Base-by-base conservation (phyloP, 2,113 vertebrate genomes). In the Tretioscincus oriximinensis region DNA sequence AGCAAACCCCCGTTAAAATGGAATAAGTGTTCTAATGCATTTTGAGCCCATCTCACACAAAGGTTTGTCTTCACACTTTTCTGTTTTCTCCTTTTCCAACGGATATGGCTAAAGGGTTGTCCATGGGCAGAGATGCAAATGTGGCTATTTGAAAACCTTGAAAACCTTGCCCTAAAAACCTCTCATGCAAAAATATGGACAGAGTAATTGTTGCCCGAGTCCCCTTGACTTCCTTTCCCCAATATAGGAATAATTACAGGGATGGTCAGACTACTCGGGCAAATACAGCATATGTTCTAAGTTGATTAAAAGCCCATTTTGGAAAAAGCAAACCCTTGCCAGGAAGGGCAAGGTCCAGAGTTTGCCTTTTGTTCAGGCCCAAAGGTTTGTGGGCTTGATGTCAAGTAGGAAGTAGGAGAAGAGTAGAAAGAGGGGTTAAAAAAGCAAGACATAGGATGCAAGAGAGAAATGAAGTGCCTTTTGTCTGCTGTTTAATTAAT, bases 221-320 rank as follows among this genome's bases (percentile, higher is more conserved):
- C 21, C 69, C n/a, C 45, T 31, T 69, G n/a, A 82, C 89, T 85
- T 82, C n/a, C 54, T 75, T 73, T 81, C 83, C 76, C 86, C 24
- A 54, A 77, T 26, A n/a, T 73, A 31, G 45, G 74, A 72, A 75
- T 79, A 87, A 81, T 61, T 71, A 76, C 69, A 83, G 47, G 75
- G 12, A 80, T 49, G 68, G 68, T 68, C 65, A 3, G 35, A 54
- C 64, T 49, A 65, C 31, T 20, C 77, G 61, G 21, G 76, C 49
- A 81, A 86, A 86, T 61, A 18, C 20, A 21, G 1, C 45, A n/a
- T 21, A 10, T 41, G 22, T 72, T 69, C 73, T 24, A 78, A 58
- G 20, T 63, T 72, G 76, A 83, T 84, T 69, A 71, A 88, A 81
- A 70, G 47, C 64, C 35, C 77, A 66, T 60, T 71, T 22, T 77